Evolutionary conservation across 2,888 invertebrate species (phyloP), one percentile per base, ranked within the genome.

Genomic region (Cylindroiulus punctatus): DNA sequence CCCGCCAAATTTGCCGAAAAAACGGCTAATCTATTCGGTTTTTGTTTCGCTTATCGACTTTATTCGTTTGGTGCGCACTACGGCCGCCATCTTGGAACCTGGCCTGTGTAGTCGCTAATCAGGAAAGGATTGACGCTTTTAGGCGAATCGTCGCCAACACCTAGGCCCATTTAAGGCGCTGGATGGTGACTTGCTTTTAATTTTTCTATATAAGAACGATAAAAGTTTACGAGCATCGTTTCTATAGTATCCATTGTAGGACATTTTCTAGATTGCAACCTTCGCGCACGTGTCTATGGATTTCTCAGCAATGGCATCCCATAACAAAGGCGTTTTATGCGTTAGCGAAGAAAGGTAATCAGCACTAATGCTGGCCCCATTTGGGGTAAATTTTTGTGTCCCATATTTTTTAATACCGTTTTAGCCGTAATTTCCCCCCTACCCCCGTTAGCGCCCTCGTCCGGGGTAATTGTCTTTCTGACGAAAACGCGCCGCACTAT

Each of bases 201-300:
- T 65, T 65, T 65, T 65, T 65, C 22, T 65, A 65, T 65, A 65
- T 65, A 65, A 26, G 65, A 26, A 7, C 65, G 65, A 65, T 65
- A 65, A 65, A 65, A 65, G 5, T 65, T 65, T 65, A 65, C 65
- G 65, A 65, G 65, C 65, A 65, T 65, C 65, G 65, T 26, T 65
- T 65, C 65, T 65, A 65, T 65, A 65, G 65, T 65, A n/a, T 65
- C 65, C 65, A 65, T 65, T 65, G 65, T 65, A 65, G 65, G 65
- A 65, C 65, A 65, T 26, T 65, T 26, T 65, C 65, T 65, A 65
- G 65, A 65, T 65, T 65, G 65, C 65, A 65, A 26, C 65, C 65
- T 65, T 26, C 26, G 65, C 65, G 26, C 65, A 65, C 65, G 65
- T 65, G 65, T 57, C 57, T 57, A n/a, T 57, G 65, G 26, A 65